Percentiles rank a stretch among this genome's conserved stretches.
phyloP scores from a whole-genome alignment of 1,140 invertebrate species.

The Drosophila quadrilineata region DNA sequence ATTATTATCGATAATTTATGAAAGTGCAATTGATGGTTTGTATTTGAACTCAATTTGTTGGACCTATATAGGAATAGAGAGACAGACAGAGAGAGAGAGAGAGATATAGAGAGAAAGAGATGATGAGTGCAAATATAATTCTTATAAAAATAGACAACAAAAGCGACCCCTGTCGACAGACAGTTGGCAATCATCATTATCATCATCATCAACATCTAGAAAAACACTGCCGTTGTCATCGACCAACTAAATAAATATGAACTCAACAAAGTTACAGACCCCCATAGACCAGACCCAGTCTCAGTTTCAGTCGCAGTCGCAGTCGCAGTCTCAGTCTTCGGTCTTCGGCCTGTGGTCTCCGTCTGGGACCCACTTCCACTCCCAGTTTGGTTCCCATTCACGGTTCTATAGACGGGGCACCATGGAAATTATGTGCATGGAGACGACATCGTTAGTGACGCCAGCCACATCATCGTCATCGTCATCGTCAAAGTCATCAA shows the following conservation, averaged over 20 bases:
- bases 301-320: background rate
- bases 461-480: background rate
- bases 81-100: too few relatives aligned
- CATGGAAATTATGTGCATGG: conserved; percentile 17
- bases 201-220: conserved; percentile 26
- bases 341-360: too few relatives aligned
- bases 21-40: conserved; percentile 68
- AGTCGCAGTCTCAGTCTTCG: background rate
- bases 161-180: conserved; percentile 70
- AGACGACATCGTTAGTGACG: background rate
- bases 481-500: too few relatives aligned
- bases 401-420: background rate
- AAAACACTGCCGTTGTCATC: background rate
- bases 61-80: too few relatives aligned
- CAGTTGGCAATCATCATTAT: conserved; percentile 65
- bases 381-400: background rate
- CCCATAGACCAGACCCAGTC: too few relatives aligned
- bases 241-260: conserved; percentile 66
- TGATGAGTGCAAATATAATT: conserved; percentile 75
- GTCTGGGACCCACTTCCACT: too few relatives aligned
- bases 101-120: too few relatives aligned
- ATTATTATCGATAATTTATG: conserved; percentile 75
- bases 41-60: conserved; percentile 42
- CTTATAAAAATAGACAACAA: conserved; percentile 78
- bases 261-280: too few relatives aligned